phyloP scores from a whole-genome alignment of 2,888 invertebrate genomes.

The Tholera decimalis region DNA sequence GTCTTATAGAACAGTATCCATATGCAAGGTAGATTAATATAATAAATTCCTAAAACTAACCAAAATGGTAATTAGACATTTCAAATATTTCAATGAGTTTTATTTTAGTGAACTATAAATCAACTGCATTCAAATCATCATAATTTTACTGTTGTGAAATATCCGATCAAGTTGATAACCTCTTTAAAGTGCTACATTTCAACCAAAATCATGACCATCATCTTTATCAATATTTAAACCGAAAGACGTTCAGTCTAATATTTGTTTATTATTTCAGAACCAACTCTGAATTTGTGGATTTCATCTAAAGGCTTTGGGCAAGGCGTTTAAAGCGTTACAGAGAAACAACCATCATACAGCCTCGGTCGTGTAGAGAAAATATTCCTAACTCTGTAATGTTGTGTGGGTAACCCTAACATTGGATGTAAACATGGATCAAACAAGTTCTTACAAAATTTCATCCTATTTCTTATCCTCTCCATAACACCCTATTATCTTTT shows the following conservation, averaged over 20 bases:
- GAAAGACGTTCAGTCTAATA: neutral
- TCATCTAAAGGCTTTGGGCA: neutral
- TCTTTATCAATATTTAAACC: neutral
- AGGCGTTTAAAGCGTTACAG: constrained; percentile 11
- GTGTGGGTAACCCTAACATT: constrained; percentile 45
- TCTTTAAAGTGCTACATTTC: neutral
- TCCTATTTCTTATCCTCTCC: constrained; percentile 18
- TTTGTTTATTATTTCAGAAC: too few relatives aligned
- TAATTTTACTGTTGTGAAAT: neutral
- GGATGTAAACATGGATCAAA: constrained; percentile 52
- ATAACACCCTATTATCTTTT: constrained; percentile 13
- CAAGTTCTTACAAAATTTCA: constrained; percentile 47
- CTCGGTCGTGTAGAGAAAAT: too few relatives aligned
- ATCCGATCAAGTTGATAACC: neutral
- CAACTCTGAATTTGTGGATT: too few relatives aligned
- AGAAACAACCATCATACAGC: too few relatives aligned
- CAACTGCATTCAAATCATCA: neutral
- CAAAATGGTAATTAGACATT: too few relatives aligned
- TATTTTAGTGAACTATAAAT: too few relatives aligned
- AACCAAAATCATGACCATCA: too few relatives aligned
- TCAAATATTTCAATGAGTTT: too few relatives aligned
- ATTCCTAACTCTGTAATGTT: constrained; percentile 30
- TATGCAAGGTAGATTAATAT: neutral
- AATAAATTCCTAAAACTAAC: neutral
- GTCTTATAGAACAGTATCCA: neutral